A percentile compares a stretch with the other conserved stretches of the same genome.
These are phyloP conservation scores for Steinernema carpocapsae DNA, from an alignment of 2,888 invertebrate genomes.

Conservation along the genomic window DNA sequence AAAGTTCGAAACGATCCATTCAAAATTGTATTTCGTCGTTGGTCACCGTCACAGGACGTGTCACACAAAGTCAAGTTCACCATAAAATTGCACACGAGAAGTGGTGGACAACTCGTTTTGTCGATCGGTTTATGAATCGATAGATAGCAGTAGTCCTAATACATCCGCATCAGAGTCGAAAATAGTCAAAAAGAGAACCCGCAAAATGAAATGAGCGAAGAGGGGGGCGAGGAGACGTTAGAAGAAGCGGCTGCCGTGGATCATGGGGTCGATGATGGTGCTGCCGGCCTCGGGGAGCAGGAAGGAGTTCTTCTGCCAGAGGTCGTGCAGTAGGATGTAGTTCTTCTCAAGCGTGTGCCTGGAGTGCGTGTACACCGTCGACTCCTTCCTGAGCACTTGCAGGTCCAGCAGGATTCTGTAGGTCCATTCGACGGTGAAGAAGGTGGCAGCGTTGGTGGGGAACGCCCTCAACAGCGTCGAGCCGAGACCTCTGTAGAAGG, in stretches of 20 bases:
- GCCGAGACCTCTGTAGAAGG: slow-evolving; percentile 73
- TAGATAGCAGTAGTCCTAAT: neutral
- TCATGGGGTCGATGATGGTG: slow-evolving; percentile 64
- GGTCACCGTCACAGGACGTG: too few species aligned
- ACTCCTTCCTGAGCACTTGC: slow-evolving; percentile 48
- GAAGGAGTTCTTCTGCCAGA: slow-evolving; percentile 52
- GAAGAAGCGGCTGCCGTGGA: slow-evolving; percentile 59
- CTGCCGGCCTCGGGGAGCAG: slow-evolving; percentile 65
- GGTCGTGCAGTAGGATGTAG: slow-evolving; percentile 42
- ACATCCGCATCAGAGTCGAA: slow-evolving; percentile 6
- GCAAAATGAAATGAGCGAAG: slow-evolving; percentile 23
- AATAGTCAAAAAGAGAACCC: slow-evolving; percentile 27
- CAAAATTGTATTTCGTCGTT: slow-evolving; percentile 10
- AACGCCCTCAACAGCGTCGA: slow-evolving; percentile 77
- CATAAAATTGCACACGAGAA: neutral
- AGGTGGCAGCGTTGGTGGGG: slow-evolving; percentile 89
- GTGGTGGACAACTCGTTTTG: neutral
- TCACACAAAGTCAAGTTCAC: too few species aligned
- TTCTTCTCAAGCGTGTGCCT: slow-evolving; percentile 5
- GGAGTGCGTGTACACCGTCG: slow-evolving; percentile 28
- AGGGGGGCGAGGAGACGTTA: slow-evolving; percentile 29
- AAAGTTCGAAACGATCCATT: slow-evolving; percentile 17
- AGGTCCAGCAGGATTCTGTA: slow-evolving; percentile 61
- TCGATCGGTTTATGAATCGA: slow-evolving; percentile 6
- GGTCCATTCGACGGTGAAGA: slow-evolving; percentile 78